Conservation (phyloP, 2,113 vertebrate species). For the Struthidea cinerea region DNA sequence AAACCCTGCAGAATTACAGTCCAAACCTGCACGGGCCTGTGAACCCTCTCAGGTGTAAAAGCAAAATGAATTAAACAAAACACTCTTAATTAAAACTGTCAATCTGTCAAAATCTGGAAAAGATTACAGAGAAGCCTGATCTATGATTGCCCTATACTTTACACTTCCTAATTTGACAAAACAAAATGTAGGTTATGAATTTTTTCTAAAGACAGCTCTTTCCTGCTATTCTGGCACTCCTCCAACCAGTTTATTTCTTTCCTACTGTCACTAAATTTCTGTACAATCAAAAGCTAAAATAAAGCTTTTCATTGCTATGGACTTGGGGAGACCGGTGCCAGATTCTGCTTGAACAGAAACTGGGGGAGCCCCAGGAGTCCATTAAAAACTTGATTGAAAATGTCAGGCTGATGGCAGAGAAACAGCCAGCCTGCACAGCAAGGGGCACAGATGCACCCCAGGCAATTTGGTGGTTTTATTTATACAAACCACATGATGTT, state of each 20-base stretch:
- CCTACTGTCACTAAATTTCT: not conserved
- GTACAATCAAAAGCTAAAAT: constrained; percentile 4
- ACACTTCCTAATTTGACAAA: not conserved
- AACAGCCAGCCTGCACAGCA: not conserved
- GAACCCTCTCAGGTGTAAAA: not conserved
- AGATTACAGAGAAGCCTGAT: not conserved
- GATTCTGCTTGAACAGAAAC: not conserved
- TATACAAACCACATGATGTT: not conserved
- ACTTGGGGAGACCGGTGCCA: not conserved
- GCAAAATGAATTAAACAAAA: constrained; percentile 5
- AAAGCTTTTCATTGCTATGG: not conserved
- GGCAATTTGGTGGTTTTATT: not conserved
- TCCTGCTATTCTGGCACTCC: not conserved
- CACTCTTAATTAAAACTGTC: constrained; percentile 26
- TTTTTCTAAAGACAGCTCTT: not conserved
- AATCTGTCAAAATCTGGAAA: not conserved
- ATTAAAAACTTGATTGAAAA: constrained; percentile 20
- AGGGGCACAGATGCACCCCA: not conserved
- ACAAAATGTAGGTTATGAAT: not conserved
- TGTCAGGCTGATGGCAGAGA: not conserved
- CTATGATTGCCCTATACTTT: not conserved
- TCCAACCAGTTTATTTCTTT: not conserved
- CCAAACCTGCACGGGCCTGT: constrained; percentile 17
- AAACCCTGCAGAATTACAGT: not conserved
- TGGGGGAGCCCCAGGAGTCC: not conserved